Percentiles rank a stretch among this genome's conserved stretches.
Evolutionary conservation across 2,888 invertebrate genomes (phyloP).

Genomic region (Archips crataeganus): DNA sequence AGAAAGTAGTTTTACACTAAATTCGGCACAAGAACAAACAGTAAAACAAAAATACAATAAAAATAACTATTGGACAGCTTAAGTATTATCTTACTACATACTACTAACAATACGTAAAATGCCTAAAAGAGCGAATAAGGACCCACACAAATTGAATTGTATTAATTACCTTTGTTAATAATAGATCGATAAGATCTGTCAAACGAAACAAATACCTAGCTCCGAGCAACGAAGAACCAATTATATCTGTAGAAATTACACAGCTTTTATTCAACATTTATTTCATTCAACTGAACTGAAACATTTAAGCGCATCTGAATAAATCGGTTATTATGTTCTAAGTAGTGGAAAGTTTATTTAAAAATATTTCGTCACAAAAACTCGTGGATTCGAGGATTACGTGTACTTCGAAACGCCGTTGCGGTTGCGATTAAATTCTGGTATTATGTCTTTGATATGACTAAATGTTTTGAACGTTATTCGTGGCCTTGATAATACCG

Average conservation of each 20-base stretch:
- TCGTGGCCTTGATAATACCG: constrained; percentile 21
- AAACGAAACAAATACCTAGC: constrained; percentile 26
- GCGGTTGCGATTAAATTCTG: constrained; percentile 13
- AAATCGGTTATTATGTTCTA: neutral
- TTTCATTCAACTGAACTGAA: neutral
- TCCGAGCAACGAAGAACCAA: constrained; percentile 13
- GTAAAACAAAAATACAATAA: no score
- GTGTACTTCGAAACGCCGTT: neutral
- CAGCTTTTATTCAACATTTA: neutral
- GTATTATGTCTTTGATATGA: constrained; percentile 17
- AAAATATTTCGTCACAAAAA: neutral
- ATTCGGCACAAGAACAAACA: no score
- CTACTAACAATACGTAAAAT: no score
- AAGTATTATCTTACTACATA: no score
- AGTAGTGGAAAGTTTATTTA: neutral
- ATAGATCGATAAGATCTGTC: constrained; percentile 22
- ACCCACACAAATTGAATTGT: neutral
- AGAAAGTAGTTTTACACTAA: no score
- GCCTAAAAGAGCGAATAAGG: no score
- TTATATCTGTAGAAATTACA: constrained; percentile 13
- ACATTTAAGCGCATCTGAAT: neutral
- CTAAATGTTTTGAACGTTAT: constrained; percentile 27
- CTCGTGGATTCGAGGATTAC: neutral
- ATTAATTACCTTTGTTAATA: constrained; percentile 23
- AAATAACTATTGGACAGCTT: no score